Evolutionary conservation across 2,888 invertebrate species (phyloP).

Genomic region (Tiphia femorata): DNA sequence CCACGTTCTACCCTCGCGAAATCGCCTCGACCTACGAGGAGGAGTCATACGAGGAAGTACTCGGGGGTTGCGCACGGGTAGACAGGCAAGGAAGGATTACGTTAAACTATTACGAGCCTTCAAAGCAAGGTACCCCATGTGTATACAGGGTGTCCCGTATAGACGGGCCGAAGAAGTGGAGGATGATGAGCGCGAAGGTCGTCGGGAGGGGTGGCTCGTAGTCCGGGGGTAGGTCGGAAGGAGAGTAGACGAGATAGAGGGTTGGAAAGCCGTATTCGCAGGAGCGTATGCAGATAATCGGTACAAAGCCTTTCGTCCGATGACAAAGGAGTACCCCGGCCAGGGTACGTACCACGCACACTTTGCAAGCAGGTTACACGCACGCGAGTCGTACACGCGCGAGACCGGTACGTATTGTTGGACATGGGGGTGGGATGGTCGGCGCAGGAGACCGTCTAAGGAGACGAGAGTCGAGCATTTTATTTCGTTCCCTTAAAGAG

Average conservation of each 20-base stretch:
- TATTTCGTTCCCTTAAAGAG: too few relatives aligned
- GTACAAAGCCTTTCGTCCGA: conserved; percentile 62
- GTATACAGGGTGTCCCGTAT: conserved; percentile 51
- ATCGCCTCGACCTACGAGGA: too few relatives aligned
- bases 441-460: conserved; percentile 14
- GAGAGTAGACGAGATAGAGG: conserved; percentile 19
- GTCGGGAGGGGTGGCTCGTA: neutral
- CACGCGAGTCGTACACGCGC: conserved; percentile 16
- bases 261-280: conserved; percentile 54
- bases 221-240: neutral
- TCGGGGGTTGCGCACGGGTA: too few relatives aligned
- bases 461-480: conserved; percentile 21
- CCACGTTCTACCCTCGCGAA: too few relatives aligned
- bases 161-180: conserved; percentile 17
- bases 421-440: conserved; percentile 47
- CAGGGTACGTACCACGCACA: conserved; percentile 40
- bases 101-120: conserved; percentile 55
- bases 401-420: conserved; percentile 50
- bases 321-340: conserved; percentile 57
- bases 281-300: conserved; percentile 62
- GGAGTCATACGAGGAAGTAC: too few relatives aligned
- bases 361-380: neutral
- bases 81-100: too few relatives aligned
- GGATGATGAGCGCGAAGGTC: conserved; percentile 37
- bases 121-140: conserved; percentile 48